phyloP scores from a whole-genome alignment of 2,113 vertebrate species.

The Bujurquina vittata region DNA sequence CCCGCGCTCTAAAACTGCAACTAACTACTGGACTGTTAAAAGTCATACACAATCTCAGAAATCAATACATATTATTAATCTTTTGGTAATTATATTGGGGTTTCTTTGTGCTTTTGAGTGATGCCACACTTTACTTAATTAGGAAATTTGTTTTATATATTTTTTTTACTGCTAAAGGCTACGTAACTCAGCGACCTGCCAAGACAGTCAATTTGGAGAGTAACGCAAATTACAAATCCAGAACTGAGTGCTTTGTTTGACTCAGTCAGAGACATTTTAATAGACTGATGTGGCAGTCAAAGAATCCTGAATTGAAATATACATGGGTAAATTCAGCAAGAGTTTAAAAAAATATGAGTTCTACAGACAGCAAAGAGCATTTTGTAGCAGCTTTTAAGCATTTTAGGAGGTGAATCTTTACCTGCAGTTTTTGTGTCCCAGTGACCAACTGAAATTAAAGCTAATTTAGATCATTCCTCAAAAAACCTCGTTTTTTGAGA shows the following conservation, averaged over 20 bases:
- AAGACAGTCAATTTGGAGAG: neutral
- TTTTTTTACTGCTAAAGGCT: neutral
- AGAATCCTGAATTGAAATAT: neutral
- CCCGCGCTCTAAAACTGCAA: conserved; percentile 48
- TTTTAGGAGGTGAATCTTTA: neutral
- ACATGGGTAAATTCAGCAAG: neutral
- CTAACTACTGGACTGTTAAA: conserved; percentile 36
- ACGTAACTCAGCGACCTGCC: neutral
- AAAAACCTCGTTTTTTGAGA: neutral
- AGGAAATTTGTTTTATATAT: neutral
- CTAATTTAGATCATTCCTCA: neutral
- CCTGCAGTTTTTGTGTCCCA: neutral
- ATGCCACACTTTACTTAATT: neutral
- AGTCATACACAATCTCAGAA: conserved; percentile 2
- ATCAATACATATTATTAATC: conserved; percentile 4
- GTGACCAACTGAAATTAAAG: neutral
- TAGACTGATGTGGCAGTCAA: neutral
- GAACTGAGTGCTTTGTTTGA: neutral
- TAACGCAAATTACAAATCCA: neutral
- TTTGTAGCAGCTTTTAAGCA: neutral
- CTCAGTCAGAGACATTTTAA: neutral
- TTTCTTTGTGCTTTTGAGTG: neutral
- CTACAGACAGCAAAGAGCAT: neutral
- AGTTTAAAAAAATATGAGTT: neutral
- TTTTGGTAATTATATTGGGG: neutral